These are phyloP conservation scores for Pelvicachromis taeniatus DNA, from an alignment of 2,113 vertebrate genomes.

Conservation along the genomic window DNA sequence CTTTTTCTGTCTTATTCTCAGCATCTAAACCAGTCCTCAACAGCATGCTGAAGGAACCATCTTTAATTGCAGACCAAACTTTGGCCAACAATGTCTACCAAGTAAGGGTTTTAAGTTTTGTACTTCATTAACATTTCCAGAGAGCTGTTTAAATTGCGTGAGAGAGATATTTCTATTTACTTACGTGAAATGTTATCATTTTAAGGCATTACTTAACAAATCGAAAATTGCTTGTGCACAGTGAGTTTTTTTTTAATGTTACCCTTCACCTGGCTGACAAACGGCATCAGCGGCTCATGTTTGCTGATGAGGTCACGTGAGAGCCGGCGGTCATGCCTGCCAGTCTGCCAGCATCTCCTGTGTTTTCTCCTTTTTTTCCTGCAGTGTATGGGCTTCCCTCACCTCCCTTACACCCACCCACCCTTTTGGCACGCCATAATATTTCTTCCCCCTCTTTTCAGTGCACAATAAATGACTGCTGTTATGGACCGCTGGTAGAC, in stretches of 20 bases:
- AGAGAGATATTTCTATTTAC: background rate
- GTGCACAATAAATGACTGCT: constrained; percentile 99
- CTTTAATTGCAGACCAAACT: constrained; percentile 88
- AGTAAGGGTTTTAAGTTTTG: constrained; percentile 68
- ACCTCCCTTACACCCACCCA: constrained; percentile 23
- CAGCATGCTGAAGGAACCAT: constrained; percentile 92
- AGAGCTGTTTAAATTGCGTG: background rate
- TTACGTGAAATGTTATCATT: background rate
- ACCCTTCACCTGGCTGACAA: constrained; percentile 23
- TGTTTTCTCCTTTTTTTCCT: constrained; percentile 31
- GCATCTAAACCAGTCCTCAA: constrained; percentile 88
- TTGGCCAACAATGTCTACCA: constrained; percentile 92
- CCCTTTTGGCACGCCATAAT: constrained; percentile 51
- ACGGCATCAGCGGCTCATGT: constrained; percentile 66
- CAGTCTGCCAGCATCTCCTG: constrained; percentile 39
- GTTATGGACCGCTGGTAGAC: constrained; percentile 99
- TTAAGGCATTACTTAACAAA: background rate
- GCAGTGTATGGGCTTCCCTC: constrained; percentile 23
- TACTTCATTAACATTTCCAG: background rate
- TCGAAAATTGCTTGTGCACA: background rate
- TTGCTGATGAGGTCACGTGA: constrained; percentile 64
- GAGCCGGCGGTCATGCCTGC: constrained; percentile 49
- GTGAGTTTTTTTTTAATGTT: constrained; percentile 10
- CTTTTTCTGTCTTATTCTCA: constrained; percentile 64
- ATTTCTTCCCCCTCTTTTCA: constrained; percentile 76